Evolutionary conservation across 2,113 vertebrate species (phyloP), one percentile per base, ranked within the genome.

Genomic region (Jacana jacana): DNA sequence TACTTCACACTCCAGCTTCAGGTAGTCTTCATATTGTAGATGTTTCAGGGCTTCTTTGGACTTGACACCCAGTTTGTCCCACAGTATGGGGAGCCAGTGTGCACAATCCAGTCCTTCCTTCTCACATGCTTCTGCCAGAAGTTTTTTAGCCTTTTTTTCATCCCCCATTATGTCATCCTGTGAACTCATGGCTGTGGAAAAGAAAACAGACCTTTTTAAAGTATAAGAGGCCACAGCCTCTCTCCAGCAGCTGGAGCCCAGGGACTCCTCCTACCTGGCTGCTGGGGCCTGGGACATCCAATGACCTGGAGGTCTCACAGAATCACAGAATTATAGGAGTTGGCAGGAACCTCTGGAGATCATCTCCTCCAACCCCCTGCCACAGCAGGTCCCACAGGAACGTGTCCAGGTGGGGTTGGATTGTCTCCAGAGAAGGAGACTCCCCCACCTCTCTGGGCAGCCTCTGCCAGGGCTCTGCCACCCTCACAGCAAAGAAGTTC

Each of bases 41-140:
- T 97, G 18, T 88, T 97, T 73, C 85, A 97, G 81, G 40, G 93
- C 83, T 55, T 95, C 75, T 8, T 3, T 18, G 69, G 73, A 84
- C n/a, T 70, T 64, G 30, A 97, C 63, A 44, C 52, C 92, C 22
- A 97, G n/a, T 3, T 88, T 9, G 75, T 97, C 33, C 0, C 51
- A 57, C 17, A 97, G 57, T 17, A 86, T 95, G 27, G 95, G 88
- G 10, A 98, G 27, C 97, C 96, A 97, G 78, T 88, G 87, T 3
- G 11, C 39, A 31, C 7, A 6, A 75, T 79, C 78, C 78, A 98
- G 58, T 7, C 86, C 97, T 71, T 78, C 90, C 17, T 93, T 35
- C 72, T 14, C 28, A 25, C 97, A 78, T 16, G 57, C 72, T 25
- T 96, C 24, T 70, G 49, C 68, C 66, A 98, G 93, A 2, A 85